A percentile compares a stretch with the other conserved stretches of the same genome.
Conservation (phyloP, 2,888 invertebrate species). For the Polyommatus iphigenia region DNA sequence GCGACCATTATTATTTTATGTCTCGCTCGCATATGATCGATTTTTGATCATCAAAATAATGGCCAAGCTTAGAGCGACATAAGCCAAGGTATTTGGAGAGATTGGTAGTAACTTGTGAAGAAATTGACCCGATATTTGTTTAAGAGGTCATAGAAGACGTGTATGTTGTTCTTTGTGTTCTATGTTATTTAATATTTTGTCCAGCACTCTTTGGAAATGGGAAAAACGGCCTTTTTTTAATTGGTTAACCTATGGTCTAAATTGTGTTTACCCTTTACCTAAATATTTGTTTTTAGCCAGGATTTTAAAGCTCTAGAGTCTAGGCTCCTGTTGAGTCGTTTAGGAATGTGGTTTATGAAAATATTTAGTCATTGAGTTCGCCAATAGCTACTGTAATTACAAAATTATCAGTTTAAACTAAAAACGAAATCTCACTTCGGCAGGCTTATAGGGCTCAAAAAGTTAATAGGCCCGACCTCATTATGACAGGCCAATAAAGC, state of each 20-base stretch:
- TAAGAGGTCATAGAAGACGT: background rate
- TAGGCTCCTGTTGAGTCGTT: too few species aligned
- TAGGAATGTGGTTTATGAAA: too few species aligned
- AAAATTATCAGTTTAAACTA: background rate
- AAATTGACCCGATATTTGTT: background rate
- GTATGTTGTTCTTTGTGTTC: background rate
- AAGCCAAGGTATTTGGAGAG: background rate
- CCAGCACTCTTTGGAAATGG: background rate
- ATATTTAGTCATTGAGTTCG: background rate
- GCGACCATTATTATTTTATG: constrained; percentile 38
- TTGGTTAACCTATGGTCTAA: too few species aligned
- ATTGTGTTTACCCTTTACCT: too few species aligned
- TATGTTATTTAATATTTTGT: background rate
- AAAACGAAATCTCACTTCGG: background rate
- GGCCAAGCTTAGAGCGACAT: background rate
- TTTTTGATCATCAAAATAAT: constrained; percentile 19
- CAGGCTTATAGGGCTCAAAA: background rate
- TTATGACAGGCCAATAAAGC: constrained; percentile 11
- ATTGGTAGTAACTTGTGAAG: background rate
- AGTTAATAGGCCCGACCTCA: constrained; percentile 13
- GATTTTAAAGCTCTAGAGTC: too few species aligned
- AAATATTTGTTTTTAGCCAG: too few species aligned
- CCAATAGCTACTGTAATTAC: background rate
- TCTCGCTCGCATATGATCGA: constrained; percentile 17
- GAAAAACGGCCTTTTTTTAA: background rate